Conservation (phyloP, 64 coral and sea anemone species). For the Acropora tenuis region DNA sequence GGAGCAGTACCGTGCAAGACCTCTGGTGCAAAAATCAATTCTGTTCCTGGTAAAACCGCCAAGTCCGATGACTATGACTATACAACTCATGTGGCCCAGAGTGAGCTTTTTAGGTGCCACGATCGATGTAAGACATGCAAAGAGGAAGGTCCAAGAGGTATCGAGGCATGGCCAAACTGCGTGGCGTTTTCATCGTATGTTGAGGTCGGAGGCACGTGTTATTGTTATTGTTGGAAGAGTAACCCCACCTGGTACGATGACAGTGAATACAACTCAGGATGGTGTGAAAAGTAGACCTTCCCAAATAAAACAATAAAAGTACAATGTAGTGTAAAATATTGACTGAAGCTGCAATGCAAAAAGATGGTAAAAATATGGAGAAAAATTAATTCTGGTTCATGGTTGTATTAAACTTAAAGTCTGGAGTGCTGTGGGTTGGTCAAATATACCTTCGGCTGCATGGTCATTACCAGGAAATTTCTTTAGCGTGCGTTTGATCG, state of each 20-base stretch:
- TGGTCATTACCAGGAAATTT: too few relatives aligned
- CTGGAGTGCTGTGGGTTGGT: too few relatives aligned
- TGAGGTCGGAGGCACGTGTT: not conserved
- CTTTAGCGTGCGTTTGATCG: too few relatives aligned
- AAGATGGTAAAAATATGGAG: too few relatives aligned
- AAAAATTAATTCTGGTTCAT: too few relatives aligned
- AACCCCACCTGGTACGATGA: not conserved
- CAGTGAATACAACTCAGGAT: slow-evolving; percentile 7
- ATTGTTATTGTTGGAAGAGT: not conserved
- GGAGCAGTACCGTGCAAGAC: not conserved
- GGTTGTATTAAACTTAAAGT: too few relatives aligned
- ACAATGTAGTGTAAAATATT: too few relatives aligned
- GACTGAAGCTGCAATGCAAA: too few relatives aligned
- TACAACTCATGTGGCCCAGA: not conserved
- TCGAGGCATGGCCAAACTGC: slow-evolving; percentile 10
- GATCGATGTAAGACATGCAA: not conserved
- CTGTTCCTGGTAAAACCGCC: not conserved
- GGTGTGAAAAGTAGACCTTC: not conserved
- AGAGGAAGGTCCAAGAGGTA: not conserved
- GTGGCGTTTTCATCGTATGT: slow-evolving; percentile 12
- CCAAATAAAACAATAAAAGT: too few relatives aligned
- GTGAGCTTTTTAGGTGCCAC: not conserved
- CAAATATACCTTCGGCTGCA: too few relatives aligned
- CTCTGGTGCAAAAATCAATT: not conserved
- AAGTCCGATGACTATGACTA: not conserved